A percentile compares a stretch with the other conserved stretches of the same genome.
These are phyloP conservation scores for Alcedo quadribrachys DNA, from an alignment of 2,797 vertebrate genomes.

Conservation along the genomic window DNA sequence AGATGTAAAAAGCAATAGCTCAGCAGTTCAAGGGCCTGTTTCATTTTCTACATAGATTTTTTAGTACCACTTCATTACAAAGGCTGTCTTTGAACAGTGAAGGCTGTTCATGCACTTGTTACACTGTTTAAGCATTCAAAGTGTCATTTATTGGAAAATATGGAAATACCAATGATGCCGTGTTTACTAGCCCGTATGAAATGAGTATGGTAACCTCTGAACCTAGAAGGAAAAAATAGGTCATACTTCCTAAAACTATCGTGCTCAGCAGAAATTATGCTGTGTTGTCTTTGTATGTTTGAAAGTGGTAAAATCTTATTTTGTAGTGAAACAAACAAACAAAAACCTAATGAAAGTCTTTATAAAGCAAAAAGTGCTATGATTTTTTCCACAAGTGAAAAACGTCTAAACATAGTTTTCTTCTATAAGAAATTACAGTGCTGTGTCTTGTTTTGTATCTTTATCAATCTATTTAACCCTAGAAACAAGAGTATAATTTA, in stretches of 20 bases:
- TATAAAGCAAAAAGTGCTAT: slow-evolving; percentile 25
- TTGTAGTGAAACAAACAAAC: slow-evolving; percentile 55
- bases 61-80: neutral
- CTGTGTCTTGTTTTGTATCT: slow-evolving; percentile 30
- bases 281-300: slow-evolving; percentile 47
- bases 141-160: neutral
- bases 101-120: neutral
- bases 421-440: slow-evolving; percentile 42
- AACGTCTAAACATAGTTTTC: neutral
- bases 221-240: slow-evolving; percentile 4
- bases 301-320: slow-evolving; percentile 25
- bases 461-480: slow-evolving; percentile 40
- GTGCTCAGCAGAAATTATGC: slow-evolving; percentile 15
- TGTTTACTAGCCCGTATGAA: slow-evolving; percentile 40
- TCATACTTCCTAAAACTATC: neutral
- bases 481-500: slow-evolving; percentile 26
- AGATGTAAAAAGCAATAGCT: neutral
- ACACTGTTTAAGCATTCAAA: neutral
- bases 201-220: slow-evolving; percentile 28
- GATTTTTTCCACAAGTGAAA: slow-evolving; percentile 51
- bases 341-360: neutral
- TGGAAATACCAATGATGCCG: neutral
- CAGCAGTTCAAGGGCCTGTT: neutral
- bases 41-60: neutral
- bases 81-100: neutral